phyloP scores from a whole-genome alignment of 2,888 invertebrate species.

The Rhamnusium bicolor region DNA sequence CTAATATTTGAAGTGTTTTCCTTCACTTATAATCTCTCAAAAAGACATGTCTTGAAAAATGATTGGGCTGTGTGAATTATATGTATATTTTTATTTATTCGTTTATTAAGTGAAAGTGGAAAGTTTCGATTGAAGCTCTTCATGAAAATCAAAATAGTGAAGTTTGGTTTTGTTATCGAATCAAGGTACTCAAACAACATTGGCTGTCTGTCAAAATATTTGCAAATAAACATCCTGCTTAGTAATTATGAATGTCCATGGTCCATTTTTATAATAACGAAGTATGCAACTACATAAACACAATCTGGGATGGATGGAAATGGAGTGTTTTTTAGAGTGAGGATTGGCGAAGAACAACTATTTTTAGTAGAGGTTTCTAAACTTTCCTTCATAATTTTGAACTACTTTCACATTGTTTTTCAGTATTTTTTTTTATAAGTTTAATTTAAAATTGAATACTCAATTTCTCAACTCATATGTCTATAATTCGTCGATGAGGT shows the following conservation, averaged over 20 bases:
- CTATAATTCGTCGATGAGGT: background rate
- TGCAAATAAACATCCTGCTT: background rate
- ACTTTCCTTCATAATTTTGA: background rate
- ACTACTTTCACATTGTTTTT: background rate
- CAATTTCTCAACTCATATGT: background rate
- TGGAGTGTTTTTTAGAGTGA: background rate
- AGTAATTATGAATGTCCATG: background rate
- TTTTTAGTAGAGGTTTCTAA: background rate
- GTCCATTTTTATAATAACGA: background rate
- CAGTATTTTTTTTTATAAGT: background rate
- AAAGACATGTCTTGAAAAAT: constrained; percentile 14
- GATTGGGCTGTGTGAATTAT: constrained; percentile 19
- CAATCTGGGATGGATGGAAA: background rate
- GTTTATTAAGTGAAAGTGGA: background rate
- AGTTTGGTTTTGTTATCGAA: background rate
- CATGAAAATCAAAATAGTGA: background rate
- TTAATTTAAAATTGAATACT: background rate
- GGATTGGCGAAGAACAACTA: background rate
- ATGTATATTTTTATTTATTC: constrained; percentile 4
- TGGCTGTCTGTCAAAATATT: background rate
- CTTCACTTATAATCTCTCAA: background rate
- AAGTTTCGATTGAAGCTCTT: background rate
- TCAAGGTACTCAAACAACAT: background rate
- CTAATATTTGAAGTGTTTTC: constrained; percentile 68
- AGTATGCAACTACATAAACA: background rate